Evolutionary conservation across 2,797 vertebrate species (phyloP).

Genomic region (Molossus alvarezi): DNA sequence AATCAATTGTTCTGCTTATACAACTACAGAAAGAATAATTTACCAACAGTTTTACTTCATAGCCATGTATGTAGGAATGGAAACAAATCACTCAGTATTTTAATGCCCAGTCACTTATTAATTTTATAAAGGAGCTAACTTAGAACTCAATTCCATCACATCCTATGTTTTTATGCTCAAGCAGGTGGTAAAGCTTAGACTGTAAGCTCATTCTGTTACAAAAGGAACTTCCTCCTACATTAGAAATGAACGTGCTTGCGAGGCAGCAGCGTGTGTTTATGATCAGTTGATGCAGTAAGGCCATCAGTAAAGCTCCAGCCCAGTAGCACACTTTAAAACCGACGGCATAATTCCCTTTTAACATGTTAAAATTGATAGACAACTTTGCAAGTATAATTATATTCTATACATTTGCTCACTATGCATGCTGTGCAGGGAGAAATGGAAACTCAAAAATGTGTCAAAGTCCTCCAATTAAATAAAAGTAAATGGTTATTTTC

Average conservation of each 20-base stretch:
- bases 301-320: constrained; percentile 29
- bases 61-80: not conserved
- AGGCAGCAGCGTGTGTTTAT: constrained; percentile 34
- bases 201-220: not conserved
- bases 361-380: constrained; percentile 59
- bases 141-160: constrained; percentile 19
- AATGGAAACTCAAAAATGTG: not conserved
- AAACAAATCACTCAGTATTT: constrained; percentile 3
- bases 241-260: constrained; percentile 59
- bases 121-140: constrained; percentile 59
- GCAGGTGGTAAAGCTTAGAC: constrained; percentile 48
- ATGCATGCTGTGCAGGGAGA: not conserved
- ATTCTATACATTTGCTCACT: not conserved
- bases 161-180: constrained; percentile 54
- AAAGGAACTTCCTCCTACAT: constrained; percentile 31
- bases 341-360: constrained; percentile 67
- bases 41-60: not conserved
- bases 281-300: constrained; percentile 55
- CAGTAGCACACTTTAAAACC: not conserved
- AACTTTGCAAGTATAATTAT: constrained; percentile 26
- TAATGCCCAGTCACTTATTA: constrained; percentile 10
- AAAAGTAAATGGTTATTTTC: not conserved
- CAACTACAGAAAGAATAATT: not conserved
- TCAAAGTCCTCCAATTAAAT: not conserved
- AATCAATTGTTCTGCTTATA: not conserved